These are phyloP conservation scores for Myiozetetes cayanensis DNA, from an alignment of 2,113 vertebrate species.

Conservation along the genomic window DNA sequence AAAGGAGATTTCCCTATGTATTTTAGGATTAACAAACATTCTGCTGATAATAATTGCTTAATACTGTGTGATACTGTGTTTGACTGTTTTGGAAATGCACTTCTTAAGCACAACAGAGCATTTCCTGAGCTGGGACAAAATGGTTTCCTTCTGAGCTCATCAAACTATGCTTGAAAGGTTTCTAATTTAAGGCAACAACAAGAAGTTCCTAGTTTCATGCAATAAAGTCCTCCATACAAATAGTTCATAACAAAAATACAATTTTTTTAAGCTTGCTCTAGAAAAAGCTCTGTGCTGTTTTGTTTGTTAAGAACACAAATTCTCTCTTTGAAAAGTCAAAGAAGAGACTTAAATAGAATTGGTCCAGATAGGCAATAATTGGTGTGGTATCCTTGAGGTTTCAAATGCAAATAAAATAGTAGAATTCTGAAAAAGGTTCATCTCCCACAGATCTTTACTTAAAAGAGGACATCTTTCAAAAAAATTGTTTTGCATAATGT, in stretches of 20 bases:
- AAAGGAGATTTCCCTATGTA: neutral
- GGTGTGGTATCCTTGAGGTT: neutral
- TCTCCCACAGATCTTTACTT: neutral
- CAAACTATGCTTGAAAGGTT: neutral
- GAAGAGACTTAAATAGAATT: neutral
- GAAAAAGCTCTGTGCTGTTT: neutral
- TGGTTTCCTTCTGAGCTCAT: neutral
- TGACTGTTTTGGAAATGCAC: neutral
- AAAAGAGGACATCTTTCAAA: neutral
- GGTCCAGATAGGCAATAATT: neutral
- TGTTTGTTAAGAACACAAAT: neutral
- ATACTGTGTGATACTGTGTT: neutral
- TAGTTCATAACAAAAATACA: neutral
- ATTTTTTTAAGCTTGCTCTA: neutral
- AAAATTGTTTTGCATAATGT: neutral
- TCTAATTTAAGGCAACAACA: neutral
- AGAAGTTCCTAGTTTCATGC: neutral
- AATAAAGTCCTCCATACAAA: neutral
- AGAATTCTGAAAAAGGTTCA: neutral
- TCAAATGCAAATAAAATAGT: neutral
- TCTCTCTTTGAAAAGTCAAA: neutral
- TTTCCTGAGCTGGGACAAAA: neutral
- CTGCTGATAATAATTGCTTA: neutral
- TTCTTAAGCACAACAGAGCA: neutral
- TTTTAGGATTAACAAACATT: neutral